Evolutionary conservation across 1,140 invertebrate species (phyloP), one percentile per base, ranked within the genome.

Genomic region (Drosophila albomicans): DNA sequence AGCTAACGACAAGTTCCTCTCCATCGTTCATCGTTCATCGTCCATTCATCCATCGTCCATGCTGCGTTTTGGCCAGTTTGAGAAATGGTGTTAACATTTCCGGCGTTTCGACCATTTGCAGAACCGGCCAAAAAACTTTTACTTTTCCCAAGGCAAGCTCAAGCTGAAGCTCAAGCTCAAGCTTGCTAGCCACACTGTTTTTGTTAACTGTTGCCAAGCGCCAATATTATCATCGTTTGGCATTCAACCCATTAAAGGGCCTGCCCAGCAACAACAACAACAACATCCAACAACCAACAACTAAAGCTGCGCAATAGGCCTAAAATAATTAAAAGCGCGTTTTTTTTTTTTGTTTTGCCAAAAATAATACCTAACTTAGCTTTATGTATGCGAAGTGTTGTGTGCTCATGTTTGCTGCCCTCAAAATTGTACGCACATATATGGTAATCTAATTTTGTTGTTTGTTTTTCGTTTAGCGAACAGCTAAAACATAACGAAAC

Each of bases 1-100:
- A 87, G 80, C 81, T 13, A 63, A 78, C 82, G 69, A 79, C 82
- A 87, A 82, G 82, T 86, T 71, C 81, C 62, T 80, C 62, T 80
- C 62, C 62, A 64, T 70, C 45, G 58, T 56, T n/a, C 11, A 38
- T 64, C 7, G 45, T 71, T 30, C 41, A 46, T 48, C 32, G 46
- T 38, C 20, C 13, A 65, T 65, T 25, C 30, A 72, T 54, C 65
- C 66, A 58, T 74, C 52, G 74, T 75, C 61, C 66, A 57, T 69
- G 41, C 63, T 25, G 20, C 20, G 20, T 25, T 25, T 25, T 25
- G 20, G 20, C 20, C 67, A 77, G 81, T 77, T 88, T 82, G 76
- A 79, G 64, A 80, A 84, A 86, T 87, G 66, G 68, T 87, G 79
- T 87, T 87, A 82, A 88, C 84, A 87, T 88, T 87, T 87, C 82